phyloP scores from a whole-genome alignment of 2,797 vertebrate genomes.

The Lepidocolaptes lacrymiger region DNA sequence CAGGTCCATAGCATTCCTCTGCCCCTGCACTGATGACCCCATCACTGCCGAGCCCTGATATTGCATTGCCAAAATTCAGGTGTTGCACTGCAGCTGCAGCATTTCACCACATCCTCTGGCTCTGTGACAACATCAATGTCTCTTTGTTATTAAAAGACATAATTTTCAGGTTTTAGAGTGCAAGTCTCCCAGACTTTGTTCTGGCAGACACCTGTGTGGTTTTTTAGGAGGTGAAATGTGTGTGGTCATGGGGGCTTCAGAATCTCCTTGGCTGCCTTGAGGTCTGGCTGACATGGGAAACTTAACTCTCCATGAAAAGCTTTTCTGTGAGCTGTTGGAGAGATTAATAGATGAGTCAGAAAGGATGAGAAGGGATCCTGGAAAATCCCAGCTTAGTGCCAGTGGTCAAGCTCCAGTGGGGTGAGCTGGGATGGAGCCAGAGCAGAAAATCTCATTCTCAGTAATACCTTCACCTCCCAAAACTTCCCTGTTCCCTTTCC shows the following conservation, averaged over 20 bases:
- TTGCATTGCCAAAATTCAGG: neutral
- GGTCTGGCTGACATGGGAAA: neutral
- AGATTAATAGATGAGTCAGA: neutral
- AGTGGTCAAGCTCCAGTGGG: neutral
- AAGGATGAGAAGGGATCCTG: neutral
- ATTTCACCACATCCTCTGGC: neutral
- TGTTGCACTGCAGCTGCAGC: rapidly evolving
- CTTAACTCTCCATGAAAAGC: neutral
- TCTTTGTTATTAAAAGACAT: neutral
- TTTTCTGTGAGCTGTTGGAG: neutral
- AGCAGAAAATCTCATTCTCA: neutral
- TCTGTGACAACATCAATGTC: neutral
- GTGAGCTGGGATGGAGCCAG: neutral
- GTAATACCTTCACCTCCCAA: neutral
- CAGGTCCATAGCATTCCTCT: neutral
- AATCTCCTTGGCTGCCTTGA: neutral
- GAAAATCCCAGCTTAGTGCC: neutral
- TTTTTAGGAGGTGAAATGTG: neutral
- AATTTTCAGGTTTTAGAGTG: neutral
- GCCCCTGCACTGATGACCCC: neutral
- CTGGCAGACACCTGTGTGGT: neutral
- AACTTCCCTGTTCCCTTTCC: neutral
- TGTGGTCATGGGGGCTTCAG: neutral
- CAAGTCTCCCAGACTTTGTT: neutral
- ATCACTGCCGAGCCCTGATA: neutral